Conservation (phyloP, 2,888 invertebrate genomes). For the Diadegma fenestrale region DNA sequence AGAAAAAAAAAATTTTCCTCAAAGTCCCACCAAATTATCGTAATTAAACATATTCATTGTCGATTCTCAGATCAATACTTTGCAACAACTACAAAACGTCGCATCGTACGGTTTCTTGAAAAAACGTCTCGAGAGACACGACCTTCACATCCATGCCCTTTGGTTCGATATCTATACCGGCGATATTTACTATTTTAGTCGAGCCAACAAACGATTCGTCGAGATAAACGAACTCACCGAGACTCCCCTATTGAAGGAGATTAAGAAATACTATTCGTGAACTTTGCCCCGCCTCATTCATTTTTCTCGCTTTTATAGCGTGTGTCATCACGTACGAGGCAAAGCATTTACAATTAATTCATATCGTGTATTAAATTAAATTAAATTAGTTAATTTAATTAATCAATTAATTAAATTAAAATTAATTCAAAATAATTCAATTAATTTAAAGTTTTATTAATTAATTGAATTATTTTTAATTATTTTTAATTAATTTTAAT, state of each 20-base stretch:
- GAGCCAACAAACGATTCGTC: constrained; percentile 93
- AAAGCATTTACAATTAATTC: too few species aligned
- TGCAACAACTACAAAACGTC: constrained; percentile 96
- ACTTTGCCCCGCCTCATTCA: constrained; percentile 13
- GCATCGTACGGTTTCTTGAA: constrained; percentile 96
- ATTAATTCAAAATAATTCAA: too few species aligned
- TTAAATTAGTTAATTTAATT: too few species aligned
- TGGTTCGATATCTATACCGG: constrained; percentile 99
- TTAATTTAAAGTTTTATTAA: too few species aligned
- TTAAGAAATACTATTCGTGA: constrained; percentile 92
- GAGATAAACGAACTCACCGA: constrained; percentile 94
- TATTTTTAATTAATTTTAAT: too few species aligned
- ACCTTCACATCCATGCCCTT: constrained; percentile 95
- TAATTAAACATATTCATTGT: constrained; percentile 7
- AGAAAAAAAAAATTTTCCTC: neutral
- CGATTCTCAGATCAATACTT: constrained; percentile 90
- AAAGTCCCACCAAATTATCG: neutral
- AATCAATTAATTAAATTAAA: too few species aligned
- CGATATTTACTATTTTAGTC: constrained; percentile 97
- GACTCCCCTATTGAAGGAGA: constrained; percentile 91
- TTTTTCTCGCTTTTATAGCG: neutral
- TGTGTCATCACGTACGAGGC: neutral
- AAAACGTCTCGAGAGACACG: constrained; percentile 91
- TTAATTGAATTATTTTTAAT: too few species aligned
- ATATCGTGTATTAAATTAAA: too few species aligned